Evolutionary conservation across 1,140 invertebrate genomes (phyloP).

Genomic region (Procambarus clarkii): DNA sequence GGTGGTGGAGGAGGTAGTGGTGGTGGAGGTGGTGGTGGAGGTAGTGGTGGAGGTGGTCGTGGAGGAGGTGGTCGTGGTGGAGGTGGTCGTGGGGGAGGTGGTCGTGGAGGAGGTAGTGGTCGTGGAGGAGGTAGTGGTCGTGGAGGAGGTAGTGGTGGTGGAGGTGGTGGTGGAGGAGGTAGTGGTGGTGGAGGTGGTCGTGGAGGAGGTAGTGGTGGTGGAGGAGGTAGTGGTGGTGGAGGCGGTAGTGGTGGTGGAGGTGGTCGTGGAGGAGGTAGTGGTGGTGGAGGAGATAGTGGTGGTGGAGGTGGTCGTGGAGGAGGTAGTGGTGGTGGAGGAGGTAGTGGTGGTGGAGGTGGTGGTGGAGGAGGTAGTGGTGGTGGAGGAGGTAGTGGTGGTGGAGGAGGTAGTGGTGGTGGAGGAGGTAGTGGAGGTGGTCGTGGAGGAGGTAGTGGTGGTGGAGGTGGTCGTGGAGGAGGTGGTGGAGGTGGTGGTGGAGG

Average conservation of each 20-base stretch:
- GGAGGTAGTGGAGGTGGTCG: background rate
- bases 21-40: background rate
- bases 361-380: background rate
- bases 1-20: background rate
- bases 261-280: background rate
- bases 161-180: background rate
- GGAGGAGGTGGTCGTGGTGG: background rate
- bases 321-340: background rate
- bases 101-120: background rate
- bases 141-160: background rate
- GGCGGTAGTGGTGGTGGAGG: background rate
- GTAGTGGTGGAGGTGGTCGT: background rate
- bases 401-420: background rate
- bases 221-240: background rate
- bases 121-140: background rate
- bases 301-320: background rate
- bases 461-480: background rate
- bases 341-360: background rate
- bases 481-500: background rate
- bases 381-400: background rate
- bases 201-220: background rate
- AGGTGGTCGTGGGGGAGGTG: too few relatives aligned
- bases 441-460: background rate
- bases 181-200: background rate
- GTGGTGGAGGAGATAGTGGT: background rate